Evolutionary conservation across 2,888 invertebrate genomes (phyloP).

Genomic region (Philhelius pedissequus): DNA sequence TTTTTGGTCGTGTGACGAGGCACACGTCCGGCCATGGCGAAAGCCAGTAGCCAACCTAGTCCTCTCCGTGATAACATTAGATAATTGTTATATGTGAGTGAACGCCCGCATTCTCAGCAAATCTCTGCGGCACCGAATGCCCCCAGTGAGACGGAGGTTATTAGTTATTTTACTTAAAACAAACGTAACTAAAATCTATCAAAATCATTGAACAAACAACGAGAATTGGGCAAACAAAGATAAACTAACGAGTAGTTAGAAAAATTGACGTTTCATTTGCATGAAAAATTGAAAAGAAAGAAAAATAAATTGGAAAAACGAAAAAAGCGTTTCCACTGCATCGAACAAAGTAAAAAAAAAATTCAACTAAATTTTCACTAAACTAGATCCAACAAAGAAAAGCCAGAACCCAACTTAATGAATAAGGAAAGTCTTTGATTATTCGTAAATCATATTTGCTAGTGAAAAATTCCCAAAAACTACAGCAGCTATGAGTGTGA

Average conservation of each 20-base stretch:
- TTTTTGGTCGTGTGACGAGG: too few species aligned
- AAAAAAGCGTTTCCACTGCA: constrained; percentile 44
- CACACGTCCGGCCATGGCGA: too few species aligned
- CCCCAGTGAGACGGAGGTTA: too few species aligned
- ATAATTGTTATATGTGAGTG: too few species aligned
- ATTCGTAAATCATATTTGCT: constrained; percentile 7
- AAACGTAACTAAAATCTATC: constrained; percentile 31
- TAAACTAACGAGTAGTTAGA: constrained; percentile 34
- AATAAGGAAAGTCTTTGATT: constrained; percentile 1
- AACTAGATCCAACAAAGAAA: background rate
- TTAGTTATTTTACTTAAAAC: too few species aligned
- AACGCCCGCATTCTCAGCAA: too few species aligned
- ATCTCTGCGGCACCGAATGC: too few species aligned
- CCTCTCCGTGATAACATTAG: too few species aligned
- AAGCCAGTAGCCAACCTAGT: too few species aligned
- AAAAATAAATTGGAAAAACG: background rate
- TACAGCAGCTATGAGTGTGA: constrained; percentile 79
- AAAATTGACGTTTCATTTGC: constrained; percentile 35
- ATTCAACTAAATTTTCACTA: background rate
- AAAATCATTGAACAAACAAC: too few species aligned
- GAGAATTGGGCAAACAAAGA: constrained; percentile 43
- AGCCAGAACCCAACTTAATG: background rate
- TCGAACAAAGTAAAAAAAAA: constrained; percentile 30
- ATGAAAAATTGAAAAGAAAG: background rate
- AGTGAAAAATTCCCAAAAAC: constrained; percentile 4